Base-by-base conservation (phyloP, 2,888 invertebrate species). In the Sialis lutaria region DNA sequence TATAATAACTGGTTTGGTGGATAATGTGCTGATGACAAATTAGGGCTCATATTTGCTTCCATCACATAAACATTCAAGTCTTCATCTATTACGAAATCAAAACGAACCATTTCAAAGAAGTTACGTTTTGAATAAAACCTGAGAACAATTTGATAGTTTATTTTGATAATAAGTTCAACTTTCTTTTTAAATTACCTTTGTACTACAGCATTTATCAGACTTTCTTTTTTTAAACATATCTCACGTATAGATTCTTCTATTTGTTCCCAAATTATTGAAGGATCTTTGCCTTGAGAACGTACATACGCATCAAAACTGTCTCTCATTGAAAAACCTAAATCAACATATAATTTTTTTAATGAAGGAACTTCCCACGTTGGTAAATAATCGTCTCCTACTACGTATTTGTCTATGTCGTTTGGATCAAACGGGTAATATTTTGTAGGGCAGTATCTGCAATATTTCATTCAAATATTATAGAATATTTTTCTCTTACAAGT, bases 21-120 rank as follows among this genome's bases (percentile, higher is more conserved):
- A 62, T 82, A 96, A 65, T 96, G 93, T 0, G 83, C 83, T 0
- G 95, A 91, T 1, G 91, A 91, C 49, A 97, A 71, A 69, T 97
- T 97, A 0, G 97, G 97, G 9, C 93, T 93, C 97, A 97, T 96
- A 60, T 97, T 97, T 1, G 91, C 95, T 69, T 97, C 97, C 76
- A 97, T 81, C 6, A 93, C 69, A 57, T 78, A 85, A 0, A 95
- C 86, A 44, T 82, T 83, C 0, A 96, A 62, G 46, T 90, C 69
- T 53, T 89, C 84, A 61, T 96, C 92, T 2, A 96, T 68, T 0
- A 92, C 82, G 60, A 97, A 82, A 64, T 97, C 97, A 60, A 97
- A 89, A 33, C 97, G 77, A 67, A 93, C 83, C 71, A 97, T 71
- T 65, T 97, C 96, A 64, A 97, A 97, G 64, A 92, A 96, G 56